Evolutionary conservation across 2,888 invertebrate genomes (phyloP), one percentile per base, ranked within the genome.

Genomic region (Drosophila melanosoma): DNA sequence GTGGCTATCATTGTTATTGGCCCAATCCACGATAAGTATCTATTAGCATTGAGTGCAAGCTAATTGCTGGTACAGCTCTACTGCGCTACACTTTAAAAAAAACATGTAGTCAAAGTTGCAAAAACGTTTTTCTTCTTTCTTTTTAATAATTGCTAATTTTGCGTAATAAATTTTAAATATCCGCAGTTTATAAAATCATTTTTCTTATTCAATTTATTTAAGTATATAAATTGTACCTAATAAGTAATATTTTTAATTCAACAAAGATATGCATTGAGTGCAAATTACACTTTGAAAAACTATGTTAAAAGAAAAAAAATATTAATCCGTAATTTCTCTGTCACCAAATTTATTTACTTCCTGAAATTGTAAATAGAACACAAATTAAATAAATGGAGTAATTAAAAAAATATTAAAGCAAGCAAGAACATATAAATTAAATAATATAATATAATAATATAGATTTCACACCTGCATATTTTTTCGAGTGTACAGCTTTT

Each of bases 21-120:
- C 53, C 5, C 56, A 56, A 56, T 29, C 38, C 56, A 56, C 29
- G 85, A 86, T 86, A 85, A 87, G 86, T 82, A 88, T 87, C 86
- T 80, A 80, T 78, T 80, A 74, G 76, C 59, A 29, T 65, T 60
- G 73, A 79, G 74, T 76, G 73, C 76, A 73, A 74, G 79, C 83
- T 88, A 87, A 88, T 87, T 87, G 86, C 64, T 63, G 69, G 15
- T 56, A 38, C 45, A 29, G 35, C 15, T 8, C 40, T 1, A 1
- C n/a, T 6, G n/a, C 3, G 17, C 1, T 53, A 38, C 54, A 54
- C 54, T n/a, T 3, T 3, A 0, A 26, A 10, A 38, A 35, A 38
- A 36, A 15, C 15, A 15, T 15, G 4, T 23, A 7, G 12, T 12
- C 5, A 2, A 40, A 40, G 5, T 11, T 20, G n/a, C 11, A 11